Evolutionary conservation across 2,888 invertebrate species (phyloP), one percentile per base, ranked within the genome.

Genomic region (Mesorhabditis belari): DNA sequence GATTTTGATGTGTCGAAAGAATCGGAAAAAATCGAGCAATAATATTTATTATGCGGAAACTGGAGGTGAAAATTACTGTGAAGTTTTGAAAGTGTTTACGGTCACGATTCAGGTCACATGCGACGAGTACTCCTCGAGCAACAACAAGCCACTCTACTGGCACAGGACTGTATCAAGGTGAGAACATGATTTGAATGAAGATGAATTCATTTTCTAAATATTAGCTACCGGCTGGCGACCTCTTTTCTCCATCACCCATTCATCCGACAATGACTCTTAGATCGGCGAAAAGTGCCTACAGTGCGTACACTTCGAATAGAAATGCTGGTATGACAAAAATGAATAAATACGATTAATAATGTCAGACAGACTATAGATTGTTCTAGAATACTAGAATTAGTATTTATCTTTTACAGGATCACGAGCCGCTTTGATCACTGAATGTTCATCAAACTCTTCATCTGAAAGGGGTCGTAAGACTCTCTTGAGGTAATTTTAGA

Each of bases 1-100:
- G 77, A 87, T 61, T 44, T 65, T 70, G 29, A 61, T 65, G 29
- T 73, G 71, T 29, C 59, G 57, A 44, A 57, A 58, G 25, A 23
- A 55, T 21, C 44, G 63, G 44, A 66, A 68, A 50, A 60, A 63
- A 57, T 61, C 62, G 27, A 64, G 61, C 26, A 52, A 59, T 23
- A 64, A 66, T 25, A 69, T 72, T 56, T 73, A 71, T 51, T 73
- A 70, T 49, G 67, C 69, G 5, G 67, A 67, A 49, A 62, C 52
- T 5, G 66, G 67, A 56, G 62, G 64, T 67, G 6, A 44, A 9
- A 19, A 21, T 57, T 49, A 2, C 6, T 23, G 19, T 12, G 57
- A n/a, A 9, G 57, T 24, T 52, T n/a, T 21, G 17, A 5, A 4
- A 35, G n/a, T 35, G 5, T 24, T 24, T n/a, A 53, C 49, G n/a